These are phyloP conservation scores for Leptogaster cylindrica DNA, from an alignment of 2,888 invertebrate species.

Conservation along the genomic window DNA sequence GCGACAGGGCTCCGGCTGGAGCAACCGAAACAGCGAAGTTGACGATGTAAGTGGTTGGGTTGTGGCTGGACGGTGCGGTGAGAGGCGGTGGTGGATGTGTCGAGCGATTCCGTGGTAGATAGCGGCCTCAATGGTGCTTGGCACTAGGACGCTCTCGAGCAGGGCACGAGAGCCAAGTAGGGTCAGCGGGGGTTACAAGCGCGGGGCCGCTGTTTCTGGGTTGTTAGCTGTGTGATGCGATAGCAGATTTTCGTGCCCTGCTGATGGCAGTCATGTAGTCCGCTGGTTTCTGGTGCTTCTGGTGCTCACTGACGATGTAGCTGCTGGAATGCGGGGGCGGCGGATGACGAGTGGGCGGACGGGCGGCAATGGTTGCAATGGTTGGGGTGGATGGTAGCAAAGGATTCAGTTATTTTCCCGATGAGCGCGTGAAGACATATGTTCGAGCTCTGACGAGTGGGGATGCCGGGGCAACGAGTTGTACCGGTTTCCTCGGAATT, in stretches of 20 bases:
- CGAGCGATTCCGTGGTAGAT: constrained; percentile 41
- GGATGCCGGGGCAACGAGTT: constrained; percentile 8
- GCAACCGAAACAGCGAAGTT: constrained; percentile 34
- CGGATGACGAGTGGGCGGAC: not conserved
- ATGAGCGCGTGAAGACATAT: constrained; percentile 38
- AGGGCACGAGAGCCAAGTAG: constrained; percentile 26
- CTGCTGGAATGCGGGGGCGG: not conserved
- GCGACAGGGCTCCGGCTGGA: not conserved
- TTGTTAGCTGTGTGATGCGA: constrained; percentile 37
- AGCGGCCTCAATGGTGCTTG: constrained; percentile 40
- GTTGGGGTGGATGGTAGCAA: not conserved
- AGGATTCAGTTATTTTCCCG: constrained; percentile 32
- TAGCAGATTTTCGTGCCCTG: constrained; percentile 36
- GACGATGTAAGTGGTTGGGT: constrained; percentile 41
- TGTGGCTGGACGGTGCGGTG: constrained; percentile 34
- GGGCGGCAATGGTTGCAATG: not conserved
- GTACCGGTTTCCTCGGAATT: constrained; percentile 11
- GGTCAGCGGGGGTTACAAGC: constrained; percentile 40
- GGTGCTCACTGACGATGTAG: constrained; percentile 26
- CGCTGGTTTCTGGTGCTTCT: constrained; percentile 26
- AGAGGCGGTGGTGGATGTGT: constrained; percentile 37
- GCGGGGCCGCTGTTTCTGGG: constrained; percentile 39
- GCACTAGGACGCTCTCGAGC: constrained; percentile 16
- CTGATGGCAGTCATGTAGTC: constrained; percentile 36
- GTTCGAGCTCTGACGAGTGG: not conserved